Conservation (phyloP, 2,113 vertebrate species). For the Gymnocephalus cernua region DNA sequence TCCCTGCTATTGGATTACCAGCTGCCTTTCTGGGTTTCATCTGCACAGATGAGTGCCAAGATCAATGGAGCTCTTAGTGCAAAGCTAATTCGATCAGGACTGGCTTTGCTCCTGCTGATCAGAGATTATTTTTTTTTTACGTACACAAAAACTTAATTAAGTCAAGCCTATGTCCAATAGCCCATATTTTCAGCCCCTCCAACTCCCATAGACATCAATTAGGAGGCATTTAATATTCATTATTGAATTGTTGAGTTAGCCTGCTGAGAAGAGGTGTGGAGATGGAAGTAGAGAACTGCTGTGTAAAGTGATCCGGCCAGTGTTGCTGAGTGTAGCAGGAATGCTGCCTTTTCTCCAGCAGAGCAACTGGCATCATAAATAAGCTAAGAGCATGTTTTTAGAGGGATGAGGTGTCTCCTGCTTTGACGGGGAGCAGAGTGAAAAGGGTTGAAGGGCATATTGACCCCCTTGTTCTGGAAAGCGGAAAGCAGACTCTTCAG, state of each 20-base stretch:
- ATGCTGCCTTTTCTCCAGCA: constrained; percentile 55
- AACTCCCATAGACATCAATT: constrained; percentile 72
- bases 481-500: constrained; percentile 68
- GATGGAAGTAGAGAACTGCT: constrained; percentile 67
- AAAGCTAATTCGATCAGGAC: constrained; percentile 82
- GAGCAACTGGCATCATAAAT: constrained; percentile 76
- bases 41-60: constrained; percentile 81
- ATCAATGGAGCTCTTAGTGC: constrained; percentile 85
- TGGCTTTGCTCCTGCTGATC: constrained; percentile 80
- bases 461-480: constrained; percentile 78
- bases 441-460: constrained; percentile 74
- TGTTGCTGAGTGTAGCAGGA: constrained; percentile 79
- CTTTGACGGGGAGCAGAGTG: constrained; percentile 59
- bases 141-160: constrained; percentile 76
- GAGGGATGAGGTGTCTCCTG: constrained; percentile 66
- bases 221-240: constrained; percentile 78
- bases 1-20: constrained; percentile 83
- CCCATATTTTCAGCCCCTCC: constrained; percentile 62
- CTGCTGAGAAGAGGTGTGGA: constrained; percentile 63
- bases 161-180: constrained; percentile 57
- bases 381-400: constrained; percentile 68
- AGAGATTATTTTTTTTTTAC: constrained; percentile 62
- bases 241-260: constrained; percentile 76
- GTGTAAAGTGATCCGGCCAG: constrained; percentile 65
- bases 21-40: constrained; percentile 76